These are phyloP conservation scores for Otolemur crassicaudatus DNA, from an alignment of 2,797 vertebrate genomes.

Conservation along the genomic window DNA sequence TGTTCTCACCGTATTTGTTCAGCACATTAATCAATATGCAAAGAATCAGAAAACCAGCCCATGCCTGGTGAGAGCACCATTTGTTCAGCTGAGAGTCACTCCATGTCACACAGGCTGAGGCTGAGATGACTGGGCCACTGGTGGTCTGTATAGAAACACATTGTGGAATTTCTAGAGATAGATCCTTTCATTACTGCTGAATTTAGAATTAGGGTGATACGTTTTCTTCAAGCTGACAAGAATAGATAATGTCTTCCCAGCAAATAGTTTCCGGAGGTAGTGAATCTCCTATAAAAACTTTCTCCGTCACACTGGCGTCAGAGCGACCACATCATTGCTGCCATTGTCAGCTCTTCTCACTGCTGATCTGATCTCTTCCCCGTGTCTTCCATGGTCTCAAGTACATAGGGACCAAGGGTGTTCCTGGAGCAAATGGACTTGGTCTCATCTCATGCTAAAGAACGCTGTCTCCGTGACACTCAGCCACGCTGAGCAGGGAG, in stretches of 20 bases:
- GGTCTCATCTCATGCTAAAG: background rate
- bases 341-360: background rate
- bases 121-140: background rate
- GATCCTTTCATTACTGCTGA: conserved; percentile 17
- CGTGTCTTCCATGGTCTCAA: background rate
- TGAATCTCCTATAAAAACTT: background rate
- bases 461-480: background rate
- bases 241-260: conserved; percentile 28
- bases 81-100: background rate
- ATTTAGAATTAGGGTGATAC: conserved; percentile 44
- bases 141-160: background rate
- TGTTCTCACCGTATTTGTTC: background rate
- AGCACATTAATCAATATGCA: background rate
- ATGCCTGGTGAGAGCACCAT: background rate
- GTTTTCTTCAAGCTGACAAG: conserved; percentile 1
- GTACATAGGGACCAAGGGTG: background rate
- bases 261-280: conserved; percentile 48
- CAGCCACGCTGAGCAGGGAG: conserved; percentile 2
- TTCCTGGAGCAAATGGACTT: background rate
- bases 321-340: background rate
- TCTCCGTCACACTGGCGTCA: background rate
- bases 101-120: background rate
- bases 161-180: conserved; percentile 11
- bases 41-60: background rate
- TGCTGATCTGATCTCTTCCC: background rate